Percentiles rank a stretch among this genome's conserved stretches.
Evolutionary conservation across 1,140 invertebrate species (phyloP).

Genomic region (Pseudomyrmex pallidus): DNA sequence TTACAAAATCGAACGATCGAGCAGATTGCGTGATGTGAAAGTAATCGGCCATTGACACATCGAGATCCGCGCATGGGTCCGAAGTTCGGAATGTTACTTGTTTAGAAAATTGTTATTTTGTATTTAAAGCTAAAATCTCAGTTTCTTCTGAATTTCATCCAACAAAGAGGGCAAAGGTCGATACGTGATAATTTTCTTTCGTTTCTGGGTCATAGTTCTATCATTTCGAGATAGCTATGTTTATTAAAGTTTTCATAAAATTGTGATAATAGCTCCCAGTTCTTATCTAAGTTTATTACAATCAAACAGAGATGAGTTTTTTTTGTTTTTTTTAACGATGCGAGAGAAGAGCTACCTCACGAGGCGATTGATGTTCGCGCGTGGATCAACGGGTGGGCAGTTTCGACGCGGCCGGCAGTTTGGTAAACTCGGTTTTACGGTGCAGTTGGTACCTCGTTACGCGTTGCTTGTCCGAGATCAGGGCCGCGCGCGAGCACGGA

Average conservation of each 20-base stretch:
- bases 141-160: neutral
- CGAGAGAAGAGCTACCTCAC: neutral
- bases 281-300: too few species aligned
- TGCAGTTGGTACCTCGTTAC: constrained; percentile 74
- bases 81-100: too few species aligned
- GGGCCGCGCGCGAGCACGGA: constrained; percentile 39
- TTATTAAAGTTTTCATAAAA: too few species aligned
- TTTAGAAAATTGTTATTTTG: neutral
- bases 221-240: neutral
- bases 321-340: neutral
- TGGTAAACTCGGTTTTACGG: constrained; percentile 66
- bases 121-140: neutral
- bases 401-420: constrained; percentile 37
- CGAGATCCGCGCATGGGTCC: too few species aligned
- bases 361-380: neutral
- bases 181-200: constrained; percentile 9
- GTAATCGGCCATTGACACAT: constrained; percentile 19
- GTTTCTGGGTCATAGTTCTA: neutral
- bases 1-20: constrained; percentile 51
- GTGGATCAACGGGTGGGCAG: constrained; percentile 3
- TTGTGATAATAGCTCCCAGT: too few species aligned
- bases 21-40: constrained; percentile 22
- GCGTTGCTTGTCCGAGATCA: constrained; percentile 71
- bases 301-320: neutral
- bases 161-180: neutral